Percentiles rank a stretch among this genome's conserved stretches.
These are phyloP conservation scores for Trypoxylus dichotomus DNA, from an alignment of 1,140 invertebrate genomes.

Conservation along the genomic window DNA sequence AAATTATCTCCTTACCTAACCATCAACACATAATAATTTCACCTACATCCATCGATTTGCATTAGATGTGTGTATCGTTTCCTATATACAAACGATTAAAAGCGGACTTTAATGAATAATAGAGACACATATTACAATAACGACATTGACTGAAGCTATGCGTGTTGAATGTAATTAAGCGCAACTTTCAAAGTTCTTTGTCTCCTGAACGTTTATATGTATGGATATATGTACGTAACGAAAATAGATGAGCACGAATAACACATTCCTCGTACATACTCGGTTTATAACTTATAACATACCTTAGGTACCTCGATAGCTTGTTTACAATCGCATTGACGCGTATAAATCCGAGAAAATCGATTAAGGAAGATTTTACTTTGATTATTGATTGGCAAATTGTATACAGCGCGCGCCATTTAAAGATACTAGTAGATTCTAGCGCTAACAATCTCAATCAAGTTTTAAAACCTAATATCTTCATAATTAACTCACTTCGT, in stretches of 20 bases:
- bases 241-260: slow-evolving; percentile 5
- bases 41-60: not conserved
- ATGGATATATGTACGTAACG: not conserved
- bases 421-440: no score
- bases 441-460: no score
- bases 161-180: not conserved
- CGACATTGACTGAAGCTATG: not conserved
- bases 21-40: no score
- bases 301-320: not conserved
- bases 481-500: no score
- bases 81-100: not conserved
- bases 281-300: not conserved
- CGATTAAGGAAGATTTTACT: no score
- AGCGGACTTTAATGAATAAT: slow-evolving; percentile 12
- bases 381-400: no score
- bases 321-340: no score
- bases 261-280: slow-evolving; percentile 5
- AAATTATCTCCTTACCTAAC: not conserved
- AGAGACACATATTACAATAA: not conserved
- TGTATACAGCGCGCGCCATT: no score
- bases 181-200: slow-evolving; percentile 9
- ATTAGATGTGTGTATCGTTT: not conserved
- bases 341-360: no score
- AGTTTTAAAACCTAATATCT: no score
- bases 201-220: not conserved